Base-by-base conservation (phyloP, 2,888 invertebrate species). In the Andrena bicolor region DNA sequence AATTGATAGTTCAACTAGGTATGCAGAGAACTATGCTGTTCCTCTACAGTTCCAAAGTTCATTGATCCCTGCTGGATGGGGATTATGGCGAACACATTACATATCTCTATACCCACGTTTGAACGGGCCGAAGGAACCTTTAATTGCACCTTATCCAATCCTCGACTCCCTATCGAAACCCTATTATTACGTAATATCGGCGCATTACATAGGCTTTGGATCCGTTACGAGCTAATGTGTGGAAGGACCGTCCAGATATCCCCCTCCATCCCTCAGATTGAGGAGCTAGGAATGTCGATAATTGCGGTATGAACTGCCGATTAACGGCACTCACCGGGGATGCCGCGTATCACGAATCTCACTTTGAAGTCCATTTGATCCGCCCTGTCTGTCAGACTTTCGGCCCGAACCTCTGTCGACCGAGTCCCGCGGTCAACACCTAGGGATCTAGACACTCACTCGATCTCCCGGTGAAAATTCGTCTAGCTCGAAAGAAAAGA, bases 241-340 rank as follows among this genome's bases (percentile, higher is more conserved):
- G 78, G 71, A 80, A 83, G 83, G 80, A 83, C 73, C 73, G 8
- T 8, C 41, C 53, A 20, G 71, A 70, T 70, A 79, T 79, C 71
- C 69, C 66, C 78, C 23, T 83, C 70, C 58, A 76, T 75, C 66
- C 60, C 58, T 20, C 71, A 79, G 80, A 83, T 88, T 16, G 73
- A 85, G 75, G 61, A 88, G 76, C 71, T 28, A 49, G 80, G 80
- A 77, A 76, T 85, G 82, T 61, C 82, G 80, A 85, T 87, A 86
- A 86, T 88, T 84, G 76, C 64, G 78, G 71, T 80, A 76, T 75
- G 80, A 79, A 82, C 78, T 82, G 71, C 77, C 82, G 80, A 85
- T 85, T 85, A 77, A 48, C 53, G 76, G 64, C 64, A 71, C 80
- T 86, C 71, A 30, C 23, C 75, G 41, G 56, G 56, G 78, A 76